Percentiles rank a stretch among this genome's conserved stretches.
These are phyloP conservation scores for Oostethus manadensis DNA, from an alignment of 2,113 vertebrate genomes.

Conservation along the genomic window DNA sequence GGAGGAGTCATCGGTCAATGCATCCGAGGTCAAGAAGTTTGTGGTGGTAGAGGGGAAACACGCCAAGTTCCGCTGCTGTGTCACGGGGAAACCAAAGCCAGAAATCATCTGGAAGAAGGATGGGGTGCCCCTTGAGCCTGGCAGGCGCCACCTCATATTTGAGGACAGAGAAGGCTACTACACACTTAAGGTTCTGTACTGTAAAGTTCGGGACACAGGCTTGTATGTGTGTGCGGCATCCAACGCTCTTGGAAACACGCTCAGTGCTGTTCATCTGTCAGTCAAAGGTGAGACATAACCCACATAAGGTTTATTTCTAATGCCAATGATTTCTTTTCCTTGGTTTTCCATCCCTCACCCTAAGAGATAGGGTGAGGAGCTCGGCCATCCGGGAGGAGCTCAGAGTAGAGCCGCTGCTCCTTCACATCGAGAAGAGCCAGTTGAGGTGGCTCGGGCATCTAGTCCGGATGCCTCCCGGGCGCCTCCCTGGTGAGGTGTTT, in stretches of 20 bases:
- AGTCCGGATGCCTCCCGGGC: too few relatives aligned
- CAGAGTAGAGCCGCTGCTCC: too few relatives aligned
- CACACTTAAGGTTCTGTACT: constrained; percentile 93
- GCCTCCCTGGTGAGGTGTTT: too few relatives aligned
- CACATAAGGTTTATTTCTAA: background rate
- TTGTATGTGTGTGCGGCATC: constrained; percentile 89
- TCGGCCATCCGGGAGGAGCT: too few relatives aligned
- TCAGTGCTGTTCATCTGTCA: constrained; percentile 85
- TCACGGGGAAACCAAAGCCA: constrained; percentile 93
- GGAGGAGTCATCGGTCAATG: constrained; percentile 42
- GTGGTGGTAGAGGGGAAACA: constrained; percentile 87
- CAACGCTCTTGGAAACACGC: constrained; percentile 87
- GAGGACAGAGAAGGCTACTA: constrained; percentile 94
- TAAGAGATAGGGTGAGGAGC: too few relatives aligned
- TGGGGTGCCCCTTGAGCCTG: constrained; percentile 66
- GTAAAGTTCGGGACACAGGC: constrained; percentile 84
- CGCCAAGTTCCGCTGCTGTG: constrained; percentile 92
- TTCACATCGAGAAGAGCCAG: too few relatives aligned
- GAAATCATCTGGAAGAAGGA: constrained; percentile 95
- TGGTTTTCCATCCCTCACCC: background rate
- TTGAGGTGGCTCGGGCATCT: too few relatives aligned
- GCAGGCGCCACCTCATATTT: constrained; percentile 84
- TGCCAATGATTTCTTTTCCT: background rate
- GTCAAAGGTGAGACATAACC: constrained; percentile 81
- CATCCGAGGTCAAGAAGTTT: constrained; percentile 79